Evolutionary conservation across 2,888 invertebrate genomes (phyloP).

Genomic region (Suillia variegata): DNA sequence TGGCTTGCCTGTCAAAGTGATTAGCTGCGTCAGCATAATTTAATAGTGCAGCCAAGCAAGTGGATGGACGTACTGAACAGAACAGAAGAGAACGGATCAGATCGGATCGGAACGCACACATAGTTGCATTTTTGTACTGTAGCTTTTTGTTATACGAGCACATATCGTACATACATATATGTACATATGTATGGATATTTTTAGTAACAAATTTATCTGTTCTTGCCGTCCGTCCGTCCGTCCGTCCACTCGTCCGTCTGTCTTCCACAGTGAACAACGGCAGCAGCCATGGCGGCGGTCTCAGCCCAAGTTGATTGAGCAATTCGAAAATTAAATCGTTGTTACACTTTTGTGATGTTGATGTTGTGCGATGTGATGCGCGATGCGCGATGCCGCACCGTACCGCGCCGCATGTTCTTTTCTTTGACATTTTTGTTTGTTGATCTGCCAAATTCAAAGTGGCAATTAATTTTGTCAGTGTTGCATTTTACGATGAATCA

Average conservation of each 20-base stretch:
- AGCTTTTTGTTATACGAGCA: no score
- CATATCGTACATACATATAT: no score
- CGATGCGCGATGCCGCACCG: conserved; percentile 28
- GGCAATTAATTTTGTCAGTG: conserved; percentile 57
- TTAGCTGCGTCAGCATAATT: conserved; percentile 30
- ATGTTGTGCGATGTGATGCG: conserved; percentile 6
- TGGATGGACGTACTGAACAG: background rate
- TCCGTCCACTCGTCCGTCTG: no score
- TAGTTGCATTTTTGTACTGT: background rate
- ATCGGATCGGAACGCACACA: no score
- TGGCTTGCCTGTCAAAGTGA: conserved; percentile 32
- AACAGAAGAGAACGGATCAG: no score
- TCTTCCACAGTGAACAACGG: no score
- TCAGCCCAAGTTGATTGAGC: conserved; percentile 26
- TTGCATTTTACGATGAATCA: conserved; percentile 46
- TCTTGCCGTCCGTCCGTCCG: no score
- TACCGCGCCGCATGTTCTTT: conserved; percentile 1
- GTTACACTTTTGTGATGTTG: conserved; percentile 19
- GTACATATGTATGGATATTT: no score
- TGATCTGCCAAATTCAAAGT: conserved; percentile 53
- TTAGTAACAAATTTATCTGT: no score
- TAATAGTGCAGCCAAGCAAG: conserved; percentile 20
- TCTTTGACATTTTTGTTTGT: conserved; percentile 55
- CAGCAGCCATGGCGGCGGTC: background rate
- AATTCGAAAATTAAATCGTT: conserved; percentile 32